Evolutionary conservation across 2,113 vertebrate genomes (phyloP).

Genomic region (Emydura subglobosa): DNA sequence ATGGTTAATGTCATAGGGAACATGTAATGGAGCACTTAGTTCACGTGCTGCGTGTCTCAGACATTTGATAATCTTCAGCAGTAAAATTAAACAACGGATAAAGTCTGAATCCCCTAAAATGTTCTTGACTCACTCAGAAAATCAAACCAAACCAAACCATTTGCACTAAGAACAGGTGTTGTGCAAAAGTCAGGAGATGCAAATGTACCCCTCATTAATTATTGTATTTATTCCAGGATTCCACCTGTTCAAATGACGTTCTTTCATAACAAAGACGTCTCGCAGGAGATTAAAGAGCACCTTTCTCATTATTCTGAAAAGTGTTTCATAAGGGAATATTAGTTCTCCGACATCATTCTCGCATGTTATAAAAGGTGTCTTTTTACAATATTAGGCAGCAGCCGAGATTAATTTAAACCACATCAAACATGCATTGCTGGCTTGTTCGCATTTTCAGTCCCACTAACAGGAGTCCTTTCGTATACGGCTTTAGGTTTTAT

Average conservation of each 20-base stretch:
- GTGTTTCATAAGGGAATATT: conserved; percentile 50
- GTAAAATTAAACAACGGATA: rapidly evolving
- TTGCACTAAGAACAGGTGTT: neutral
- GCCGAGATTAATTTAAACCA: conserved; percentile 46
- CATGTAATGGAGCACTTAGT: conserved; percentile 18
- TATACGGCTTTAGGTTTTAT: rapidly evolving
- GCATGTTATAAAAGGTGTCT: conserved; percentile 54
- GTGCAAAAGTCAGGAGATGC: conserved; percentile 33
- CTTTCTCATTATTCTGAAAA: conserved; percentile 45
- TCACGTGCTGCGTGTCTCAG: conserved; percentile 40
- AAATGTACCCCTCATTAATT: conserved; percentile 37
- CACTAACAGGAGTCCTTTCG: rapidly evolving
- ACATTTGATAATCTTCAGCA: neutral
- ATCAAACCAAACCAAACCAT: neutral
- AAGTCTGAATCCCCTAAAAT: neutral
- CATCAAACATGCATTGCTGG: conserved; percentile 24
- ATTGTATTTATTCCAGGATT: conserved; percentile 30
- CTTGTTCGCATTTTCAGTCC: neutral
- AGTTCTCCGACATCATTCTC: conserved; percentile 62
- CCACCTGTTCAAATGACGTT: conserved; percentile 27
- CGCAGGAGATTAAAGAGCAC: conserved; percentile 49
- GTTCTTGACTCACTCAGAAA: neutral
- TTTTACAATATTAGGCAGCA: conserved; percentile 56
- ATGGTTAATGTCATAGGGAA: conserved; percentile 46
- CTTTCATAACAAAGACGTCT: conserved; percentile 33